Base-by-base conservation (phyloP, 2,113 vertebrate species). In the Neotragus moschatus region DNA sequence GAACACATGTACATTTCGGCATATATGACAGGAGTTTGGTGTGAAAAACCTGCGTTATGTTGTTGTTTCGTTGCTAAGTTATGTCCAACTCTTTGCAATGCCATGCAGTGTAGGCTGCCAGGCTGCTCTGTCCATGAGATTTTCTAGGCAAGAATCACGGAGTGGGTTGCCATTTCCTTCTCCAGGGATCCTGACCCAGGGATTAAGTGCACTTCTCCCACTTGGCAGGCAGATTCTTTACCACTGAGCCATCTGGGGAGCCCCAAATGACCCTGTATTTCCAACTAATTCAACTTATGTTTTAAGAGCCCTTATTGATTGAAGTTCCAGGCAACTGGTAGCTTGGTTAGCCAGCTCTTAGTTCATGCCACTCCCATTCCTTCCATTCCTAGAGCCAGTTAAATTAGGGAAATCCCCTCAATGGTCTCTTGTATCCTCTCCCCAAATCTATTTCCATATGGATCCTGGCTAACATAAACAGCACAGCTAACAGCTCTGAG, bases 1-100 rank as follows among this genome's bases (percentile, higher is more conserved):
- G 36, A 94, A 93, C 63, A 88, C 47, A 80, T 96, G 75, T 88
- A 85, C 39, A 84, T 94, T 81, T 94, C 55, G 23, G 55, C 49
- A 82, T 55, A 51, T 92, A 82, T 85, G 53, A 77, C 66, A 45
- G 66, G 58, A 82, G 28, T 81, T 96, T 60, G 73, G 66, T 91
- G 61, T 94, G 77, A 84, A 96, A 97, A 90, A 17, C 17, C 43
- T 49, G 58, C 90, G 63, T 90, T 92, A 3, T 7, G n/a, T 39
- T 70, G 30, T n/a, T 63, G n/a, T 73, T 39, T 73, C 23, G 66
- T 23, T 73, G 10, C 66, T 73, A 73, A 73, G 19, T 73, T 36
- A 73, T 39, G 19, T 39, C 5, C 36, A 73, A 3, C 66, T 73
- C 21, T 73, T 39, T 39, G 36, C 5, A 39, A 39, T 25, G 66